Base-by-base conservation (phyloP, 1,140 invertebrate genomes). In the Muscidifurax raptorellus region DNA sequence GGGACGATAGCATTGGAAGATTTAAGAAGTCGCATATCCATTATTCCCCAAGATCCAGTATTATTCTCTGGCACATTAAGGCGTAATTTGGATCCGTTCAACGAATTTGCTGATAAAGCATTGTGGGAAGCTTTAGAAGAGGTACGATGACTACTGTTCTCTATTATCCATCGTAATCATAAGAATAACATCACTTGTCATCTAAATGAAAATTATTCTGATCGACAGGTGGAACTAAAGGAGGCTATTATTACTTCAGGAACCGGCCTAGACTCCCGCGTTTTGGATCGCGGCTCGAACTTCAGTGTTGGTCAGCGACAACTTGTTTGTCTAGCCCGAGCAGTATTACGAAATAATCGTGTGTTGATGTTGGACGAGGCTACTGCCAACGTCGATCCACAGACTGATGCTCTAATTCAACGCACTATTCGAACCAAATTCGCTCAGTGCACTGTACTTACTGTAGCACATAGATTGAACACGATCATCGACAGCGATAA, bases 341-440 rank as follows among this genome's bases (percentile, higher is more conserved):
- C 95, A 13, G 91, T 96, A 80, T 88, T 96, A 4, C 90, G 94
- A 69, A 94, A 94, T 44, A 94, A 94, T 85, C 94, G 93, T 85
- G 93, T 96, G 77, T 88, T 96, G 3, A 92, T 96, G 22, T 88
- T 96, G 79, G 96, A 96, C 90, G 96, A 96, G 72, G 80, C 80
- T 2, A 83, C 75, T 4, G 82, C 75, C 25, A 83, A 83, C 18
- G 82, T 83, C 4, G 92, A 96, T 88, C 87, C 89, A 5, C 87
- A 95, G 94, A 89, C 89, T 12, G 90, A 90, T 72, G 71, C 86
- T 13, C 82, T 90, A 15, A 90, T 90, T 83, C 90, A 92, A 78
- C 78, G 80, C 15, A 92, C 91, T 12, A 92, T 92, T 25, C 80
- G 90, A 66, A 81, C 80, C 0, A 91, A 90, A 85, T 92, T 92